Evolutionary conservation across 2,888 invertebrate species (phyloP), one percentile per base, ranked within the genome.

Genomic region (Graphium colonna): DNA sequence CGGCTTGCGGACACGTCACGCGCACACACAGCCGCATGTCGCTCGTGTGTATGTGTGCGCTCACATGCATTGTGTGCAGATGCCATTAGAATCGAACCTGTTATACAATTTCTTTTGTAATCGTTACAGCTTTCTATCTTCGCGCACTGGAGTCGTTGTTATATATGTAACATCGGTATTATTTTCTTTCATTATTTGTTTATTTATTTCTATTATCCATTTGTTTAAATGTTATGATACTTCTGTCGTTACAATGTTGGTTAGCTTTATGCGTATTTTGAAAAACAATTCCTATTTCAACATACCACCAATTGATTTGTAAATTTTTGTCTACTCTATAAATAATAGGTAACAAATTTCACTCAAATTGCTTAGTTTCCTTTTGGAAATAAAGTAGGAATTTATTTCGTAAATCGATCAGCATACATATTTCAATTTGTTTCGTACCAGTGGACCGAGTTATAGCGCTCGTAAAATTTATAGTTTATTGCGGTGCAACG

Each of bases 81-180:
- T 26, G 36, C 13, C 13, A 80, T 79, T 77, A 78, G 77, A 80
- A 77, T 77, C 71, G 72, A 73, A 76, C 68, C 63, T 65, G 75
- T 82, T 82, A 82, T 80, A 80, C 79, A 82, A 82, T 73, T 26
- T 42, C 26, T 46, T 52, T 40, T 9, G 18, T 45, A 51, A 45
- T 45, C 10, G 17, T 12, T 12, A 39, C 39, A n/a, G 16, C 16
- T 8, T 15, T 40, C n/a, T 21, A 28, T 9, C 18, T 44, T 44
- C 31, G 1, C 15, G 10, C 31, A 10, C 9, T 9, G 31, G 3
- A 31, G 8, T 7, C 31, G 8, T 21, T 21, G 21, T 21, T 21
- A 21, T 21, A 21, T 2, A 3, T 5, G 5, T 21, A 21, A 21
- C 21, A 3, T 5, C 21, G 21, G 15, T 44, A 10, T 28, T 16